Base-by-base conservation (phyloP, 2,113 vertebrate genomes). In the Cynopterus brachyotis region DNA sequence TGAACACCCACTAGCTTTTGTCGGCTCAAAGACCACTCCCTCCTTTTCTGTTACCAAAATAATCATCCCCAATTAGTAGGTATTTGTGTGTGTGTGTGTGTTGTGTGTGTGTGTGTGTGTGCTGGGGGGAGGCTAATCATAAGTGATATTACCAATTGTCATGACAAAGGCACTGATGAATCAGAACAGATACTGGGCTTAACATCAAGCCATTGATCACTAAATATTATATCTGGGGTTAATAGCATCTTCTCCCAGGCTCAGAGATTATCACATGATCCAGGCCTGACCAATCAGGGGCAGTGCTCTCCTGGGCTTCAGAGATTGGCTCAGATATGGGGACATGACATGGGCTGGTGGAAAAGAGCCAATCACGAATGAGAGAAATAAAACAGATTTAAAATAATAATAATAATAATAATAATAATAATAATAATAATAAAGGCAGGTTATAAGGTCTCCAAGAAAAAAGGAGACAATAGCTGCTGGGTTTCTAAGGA, bases 241-340 rank as follows among this genome's bases (percentile, higher is more conserved):
- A 24, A 19, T 59, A 70, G 20, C 15, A 69, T 35, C 47, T 13
- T 87, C 30, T 66, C 13, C 26, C 12, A 42, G 19, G 16, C 50
- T 85, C 42, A 42, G 32, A 35, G 11, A 30, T 40, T 40, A 17
- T 55, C 53, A 59, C 0, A 22, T 19, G 47, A 24, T 19, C 50
- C 24, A 16, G 28, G 19, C 22, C 19, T 50, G 59, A 37, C 35
- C 50, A 62, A 50, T 35, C 7, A 50, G 28, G 78, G 20, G 1
- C 30, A 30, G 28, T 28, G 19, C 4, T 60, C 13, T 89, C 30
- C 45, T 12, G 35, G 40, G 72, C 32, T 83, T 70, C 40, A 40
- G 35, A 55, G 19, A 35, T 4, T 9, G 35, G 4, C 37, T 62
- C 0, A 0, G 10, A 17, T 42, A 0, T 62, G 16, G 24, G 2